A percentile compares a stretch with the other conserved stretches of the same genome.
Evolutionary conservation across 2,888 invertebrate genomes (phyloP).

Genomic region (Neoaliturus tenellus): DNA sequence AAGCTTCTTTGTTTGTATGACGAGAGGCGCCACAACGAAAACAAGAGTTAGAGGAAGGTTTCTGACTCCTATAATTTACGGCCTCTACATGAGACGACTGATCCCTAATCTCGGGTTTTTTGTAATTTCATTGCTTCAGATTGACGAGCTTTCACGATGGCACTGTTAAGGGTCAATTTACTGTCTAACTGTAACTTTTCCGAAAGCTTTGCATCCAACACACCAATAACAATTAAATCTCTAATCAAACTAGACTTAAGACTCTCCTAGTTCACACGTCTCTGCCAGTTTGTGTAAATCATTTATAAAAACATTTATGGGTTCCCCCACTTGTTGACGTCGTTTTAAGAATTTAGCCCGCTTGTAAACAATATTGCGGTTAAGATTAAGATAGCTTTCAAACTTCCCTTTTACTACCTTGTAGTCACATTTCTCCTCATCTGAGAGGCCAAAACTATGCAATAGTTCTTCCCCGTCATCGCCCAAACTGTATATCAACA

Average conservation of each 20-base stretch:
- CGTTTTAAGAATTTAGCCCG: neutral
- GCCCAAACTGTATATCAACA: neutral
- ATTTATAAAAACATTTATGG: neutral
- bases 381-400: constrained; percentile 11
- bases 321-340: neutral
- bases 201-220: neutral
- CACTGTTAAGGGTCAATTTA: constrained; percentile 8
- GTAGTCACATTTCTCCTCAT: constrained; percentile 2
- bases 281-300: neutral
- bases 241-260: constrained; percentile 4
- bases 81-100: neutral
- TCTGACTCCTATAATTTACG: neutral
- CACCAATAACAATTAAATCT: constrained; percentile 18
- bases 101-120: neutral
- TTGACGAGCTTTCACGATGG: neutral
- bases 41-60: neutral
- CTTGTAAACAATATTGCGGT: neutral
- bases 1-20: neutral
- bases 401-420: neutral
- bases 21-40: neutral
- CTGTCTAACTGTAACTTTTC: constrained; percentile 1
- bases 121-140: constrained; percentile 1
- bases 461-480: neutral
- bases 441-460: neutral
- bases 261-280: neutral